Conservation (phyloP, 2,797 vertebrate species). For the Delichon dasypus region DNA sequence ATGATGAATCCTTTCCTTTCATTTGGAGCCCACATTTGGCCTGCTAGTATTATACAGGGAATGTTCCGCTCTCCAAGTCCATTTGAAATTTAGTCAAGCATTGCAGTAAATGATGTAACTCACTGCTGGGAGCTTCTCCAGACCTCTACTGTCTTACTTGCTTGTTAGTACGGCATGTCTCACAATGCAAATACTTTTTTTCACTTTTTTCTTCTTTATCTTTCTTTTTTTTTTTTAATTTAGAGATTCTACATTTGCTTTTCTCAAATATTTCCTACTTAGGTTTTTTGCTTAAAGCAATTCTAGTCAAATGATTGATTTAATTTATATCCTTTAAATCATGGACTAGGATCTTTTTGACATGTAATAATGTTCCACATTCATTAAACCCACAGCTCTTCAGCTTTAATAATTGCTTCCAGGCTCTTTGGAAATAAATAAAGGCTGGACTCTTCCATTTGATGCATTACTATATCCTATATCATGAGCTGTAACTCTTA, state of each 20-base stretch:
- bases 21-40: constrained; percentile 11
- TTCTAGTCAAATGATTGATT: constrained; percentile 22
- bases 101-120: constrained; percentile 14
- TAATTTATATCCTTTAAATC: constrained; percentile 42
- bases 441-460: not conserved
- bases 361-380: not conserved
- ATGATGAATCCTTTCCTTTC: constrained; percentile 23
- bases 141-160: constrained; percentile 24
- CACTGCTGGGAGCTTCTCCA: constrained; percentile 36
- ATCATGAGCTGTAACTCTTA: not conserved
- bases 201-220: not conserved
- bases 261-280: constrained; percentile 22
- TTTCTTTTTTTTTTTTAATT: not conserved
- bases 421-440: constrained; percentile 16
- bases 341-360: not conserved
- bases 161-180: constrained; percentile 36
- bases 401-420: constrained; percentile 14
- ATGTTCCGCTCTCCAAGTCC: not conserved
- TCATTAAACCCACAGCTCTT: constrained; percentile 20
- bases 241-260: not conserved
- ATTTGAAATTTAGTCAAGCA: constrained; percentile 20
- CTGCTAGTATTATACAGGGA: not conserved
- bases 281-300: not conserved
- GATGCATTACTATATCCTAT: not conserved
- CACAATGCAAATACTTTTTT: not conserved